Conservation (phyloP, 2,113 vertebrate genomes). For the Pantherophis guttatus region DNA sequence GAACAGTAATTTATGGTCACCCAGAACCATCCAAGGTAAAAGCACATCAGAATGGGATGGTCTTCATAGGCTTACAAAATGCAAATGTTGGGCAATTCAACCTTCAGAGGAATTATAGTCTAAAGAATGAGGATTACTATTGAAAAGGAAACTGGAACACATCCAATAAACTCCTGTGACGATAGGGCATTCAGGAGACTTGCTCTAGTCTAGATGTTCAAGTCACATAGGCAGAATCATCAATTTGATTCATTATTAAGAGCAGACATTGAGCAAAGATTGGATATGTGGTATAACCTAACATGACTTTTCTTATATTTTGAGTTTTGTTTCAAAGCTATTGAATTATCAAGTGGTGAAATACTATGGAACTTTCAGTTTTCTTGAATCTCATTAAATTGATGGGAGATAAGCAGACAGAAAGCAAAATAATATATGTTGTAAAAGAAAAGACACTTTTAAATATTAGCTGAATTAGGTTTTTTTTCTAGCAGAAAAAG, state of each 20-base stretch:
- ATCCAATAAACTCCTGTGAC: neutral
- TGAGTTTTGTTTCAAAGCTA: neutral
- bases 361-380: neutral
- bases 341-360: neutral
- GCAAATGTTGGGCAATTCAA: neutral
- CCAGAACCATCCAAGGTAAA: neutral
- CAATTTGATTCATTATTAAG: neutral
- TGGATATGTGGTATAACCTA: neutral
- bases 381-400: neutral
- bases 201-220: neutral
- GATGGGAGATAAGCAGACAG: neutral
- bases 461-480: neutral
- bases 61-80: neutral
- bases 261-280: neutral
- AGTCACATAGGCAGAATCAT: neutral
- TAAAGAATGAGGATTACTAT: neutral
- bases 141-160: neutral
- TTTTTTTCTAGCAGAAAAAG: neutral
- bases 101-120: neutral
- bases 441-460: neutral
- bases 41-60: neutral
- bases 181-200: neutral
- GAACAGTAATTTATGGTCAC: neutral
- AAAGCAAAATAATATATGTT: neutral
- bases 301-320: neutral